Evolutionary conservation across 2,888 invertebrate genomes (phyloP).

Genomic region (Polydrusus tereticollis): DNA sequence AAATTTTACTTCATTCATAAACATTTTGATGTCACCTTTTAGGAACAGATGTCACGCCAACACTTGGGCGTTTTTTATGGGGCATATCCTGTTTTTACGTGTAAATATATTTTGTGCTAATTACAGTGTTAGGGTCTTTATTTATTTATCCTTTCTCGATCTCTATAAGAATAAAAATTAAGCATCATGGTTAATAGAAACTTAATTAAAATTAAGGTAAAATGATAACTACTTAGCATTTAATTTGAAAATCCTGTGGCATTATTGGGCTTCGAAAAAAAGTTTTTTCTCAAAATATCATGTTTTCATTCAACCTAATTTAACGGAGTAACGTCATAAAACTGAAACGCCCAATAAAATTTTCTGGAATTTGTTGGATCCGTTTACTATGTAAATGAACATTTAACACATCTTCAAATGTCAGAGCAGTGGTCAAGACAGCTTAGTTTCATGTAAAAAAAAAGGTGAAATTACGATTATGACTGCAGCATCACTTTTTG

Average conservation of each 20-base stretch:
- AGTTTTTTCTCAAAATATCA: not conserved
- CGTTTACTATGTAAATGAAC: constrained; percentile 32
- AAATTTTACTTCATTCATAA: constrained; percentile 20
- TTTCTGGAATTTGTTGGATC: constrained; percentile 18
- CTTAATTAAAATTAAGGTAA: too few species aligned
- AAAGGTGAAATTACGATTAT: too few species aligned
- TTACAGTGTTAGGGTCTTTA: not conserved
- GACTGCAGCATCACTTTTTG: too few species aligned
- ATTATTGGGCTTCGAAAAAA: too few species aligned
- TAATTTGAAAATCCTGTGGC: too few species aligned
- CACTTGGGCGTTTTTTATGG: constrained; percentile 1
- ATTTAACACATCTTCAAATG: constrained; percentile 24
- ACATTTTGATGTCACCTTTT: constrained; percentile 22
- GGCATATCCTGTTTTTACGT: constrained; percentile 13
- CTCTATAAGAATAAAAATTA: not conserved
- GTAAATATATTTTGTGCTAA: constrained; percentile 8
- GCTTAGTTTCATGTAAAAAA: not conserved
- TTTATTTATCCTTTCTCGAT: not conserved
- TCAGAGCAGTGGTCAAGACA: not conserved
- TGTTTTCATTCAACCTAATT: not conserved
- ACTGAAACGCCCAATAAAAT: constrained; percentile 31
- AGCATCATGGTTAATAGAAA: too few species aligned
- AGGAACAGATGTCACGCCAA: constrained; percentile 18
- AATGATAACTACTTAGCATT: too few species aligned
- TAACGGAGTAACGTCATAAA: constrained; percentile 11